Conservation (phyloP, 1,140 invertebrate genomes). For the Ptiloglossa arizonensis region DNA sequence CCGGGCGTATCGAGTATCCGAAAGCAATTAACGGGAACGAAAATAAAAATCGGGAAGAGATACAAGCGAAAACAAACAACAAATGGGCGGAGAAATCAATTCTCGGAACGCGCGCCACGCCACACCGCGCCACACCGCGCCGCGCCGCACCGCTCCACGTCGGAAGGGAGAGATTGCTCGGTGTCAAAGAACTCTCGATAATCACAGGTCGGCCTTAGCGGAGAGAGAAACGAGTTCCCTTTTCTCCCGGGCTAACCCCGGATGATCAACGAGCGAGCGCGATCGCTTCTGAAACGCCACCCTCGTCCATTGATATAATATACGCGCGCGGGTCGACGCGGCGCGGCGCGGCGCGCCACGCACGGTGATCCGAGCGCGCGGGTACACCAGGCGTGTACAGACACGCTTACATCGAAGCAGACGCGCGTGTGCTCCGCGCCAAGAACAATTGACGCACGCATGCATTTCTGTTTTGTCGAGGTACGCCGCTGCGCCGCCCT, state of each 20-base stretch:
- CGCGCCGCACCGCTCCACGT: no score
- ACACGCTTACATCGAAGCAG: no score
- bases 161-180: conserved; percentile 10
- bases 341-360: neutral
- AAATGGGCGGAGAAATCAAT: no score
- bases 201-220: conserved; percentile 49
- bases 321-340: neutral
- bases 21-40: conserved; percentile 2
- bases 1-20: neutral
- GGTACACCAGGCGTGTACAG: no score
- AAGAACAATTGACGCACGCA: conserved; percentile 74
- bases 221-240: conserved; percentile 38
- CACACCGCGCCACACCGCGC: no score
- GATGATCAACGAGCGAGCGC: conserved; percentile 44
- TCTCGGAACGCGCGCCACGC: no score
- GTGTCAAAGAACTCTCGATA: conserved; percentile 52
- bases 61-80: neutral
- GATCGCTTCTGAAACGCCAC: conserved; percentile 42
- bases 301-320: conserved; percentile 46
- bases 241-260: conserved; percentile 24
- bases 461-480: conserved; percentile 72
- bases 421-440: no score
- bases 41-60: neutral
- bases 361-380: neutral
- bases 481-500: conserved; percentile 31